Evolutionary conservation across 2,113 vertebrate genomes (phyloP).

Genomic region (Nestor notabilis): DNA sequence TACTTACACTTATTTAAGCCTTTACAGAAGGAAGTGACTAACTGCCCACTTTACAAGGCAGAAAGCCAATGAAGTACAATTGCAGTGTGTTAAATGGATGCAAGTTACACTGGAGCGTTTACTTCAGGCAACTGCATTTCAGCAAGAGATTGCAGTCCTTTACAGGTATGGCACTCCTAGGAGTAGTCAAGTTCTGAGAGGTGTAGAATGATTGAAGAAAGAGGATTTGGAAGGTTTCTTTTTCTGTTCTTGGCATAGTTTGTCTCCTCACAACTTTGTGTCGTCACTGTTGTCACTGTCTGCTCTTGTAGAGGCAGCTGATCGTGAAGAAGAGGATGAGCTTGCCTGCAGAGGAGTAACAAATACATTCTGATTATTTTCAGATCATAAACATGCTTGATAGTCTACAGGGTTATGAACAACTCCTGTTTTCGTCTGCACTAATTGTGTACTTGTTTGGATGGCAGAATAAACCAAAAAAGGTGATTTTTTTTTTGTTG

Average conservation of each 20-base stretch:
- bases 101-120: background rate
- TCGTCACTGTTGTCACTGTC: slow-evolving; percentile 41
- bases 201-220: background rate
- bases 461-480: background rate
- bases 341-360: slow-evolving; percentile 58
- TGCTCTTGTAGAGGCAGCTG: slow-evolving; percentile 45
- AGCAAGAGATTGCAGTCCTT: background rate
- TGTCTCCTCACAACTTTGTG: slow-evolving; percentile 60
- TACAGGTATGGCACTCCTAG: background rate
- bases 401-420: background rate
- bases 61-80: background rate
- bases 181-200: background rate
- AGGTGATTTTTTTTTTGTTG: background rate
- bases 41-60: background rate
- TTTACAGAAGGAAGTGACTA: background rate
- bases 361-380: background rate
- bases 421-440: background rate
- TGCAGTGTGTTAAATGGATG: background rate
- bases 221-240: background rate
- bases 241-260: background rate
- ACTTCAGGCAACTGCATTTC: background rate
- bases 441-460: background rate
- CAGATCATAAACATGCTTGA: background rate
- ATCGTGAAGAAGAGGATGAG: slow-evolving; percentile 68
- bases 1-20: background rate